phyloP scores from a whole-genome alignment of 2,113 vertebrate species.

The Lutjanus erythropterus region DNA sequence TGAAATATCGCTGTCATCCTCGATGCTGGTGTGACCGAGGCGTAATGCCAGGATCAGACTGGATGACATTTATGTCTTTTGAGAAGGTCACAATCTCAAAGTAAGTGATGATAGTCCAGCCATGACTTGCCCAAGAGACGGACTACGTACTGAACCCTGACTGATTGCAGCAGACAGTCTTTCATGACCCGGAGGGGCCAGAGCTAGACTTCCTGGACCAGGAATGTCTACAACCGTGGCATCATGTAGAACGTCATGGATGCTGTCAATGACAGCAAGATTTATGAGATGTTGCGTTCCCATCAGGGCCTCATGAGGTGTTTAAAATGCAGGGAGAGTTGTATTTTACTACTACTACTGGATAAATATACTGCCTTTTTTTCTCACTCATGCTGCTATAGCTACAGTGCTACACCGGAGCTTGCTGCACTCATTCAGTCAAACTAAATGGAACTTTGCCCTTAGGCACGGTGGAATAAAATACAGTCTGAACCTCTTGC shows the following conservation, averaged over 20 bases:
- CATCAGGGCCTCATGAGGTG: not conserved
- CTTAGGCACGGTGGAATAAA: not conserved
- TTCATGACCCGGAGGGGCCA: not conserved
- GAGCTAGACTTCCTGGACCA: not conserved
- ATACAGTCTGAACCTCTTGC: conserved; percentile 15
- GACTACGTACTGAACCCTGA: not conserved
- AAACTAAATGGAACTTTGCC: conserved; percentile 30
- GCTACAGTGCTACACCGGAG: not conserved
- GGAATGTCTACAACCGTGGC: conserved; percentile 1
- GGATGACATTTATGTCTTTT: conserved; percentile 18
- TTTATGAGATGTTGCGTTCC: not conserved
- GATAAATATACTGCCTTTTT: not conserved
- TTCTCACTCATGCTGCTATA: conserved; percentile 1
- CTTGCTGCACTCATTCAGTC: conserved; percentile 30
- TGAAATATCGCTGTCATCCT: conserved; percentile 12
- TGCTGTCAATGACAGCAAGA: not conserved
- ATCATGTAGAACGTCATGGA: not conserved
- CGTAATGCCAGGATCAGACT: not conserved
- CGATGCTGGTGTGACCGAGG: not conserved
- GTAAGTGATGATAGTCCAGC: conserved; percentile 11
- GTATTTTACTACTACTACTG: no score
- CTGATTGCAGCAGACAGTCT: not conserved
- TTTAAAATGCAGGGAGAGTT: not conserved
- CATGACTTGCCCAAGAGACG: not conserved
- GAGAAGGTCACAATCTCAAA: conserved; percentile 32